Evolutionary conservation across 2,888 invertebrate species (phyloP), one percentile per base, ranked within the genome.

Genomic region (Aporophyla nigra): DNA sequence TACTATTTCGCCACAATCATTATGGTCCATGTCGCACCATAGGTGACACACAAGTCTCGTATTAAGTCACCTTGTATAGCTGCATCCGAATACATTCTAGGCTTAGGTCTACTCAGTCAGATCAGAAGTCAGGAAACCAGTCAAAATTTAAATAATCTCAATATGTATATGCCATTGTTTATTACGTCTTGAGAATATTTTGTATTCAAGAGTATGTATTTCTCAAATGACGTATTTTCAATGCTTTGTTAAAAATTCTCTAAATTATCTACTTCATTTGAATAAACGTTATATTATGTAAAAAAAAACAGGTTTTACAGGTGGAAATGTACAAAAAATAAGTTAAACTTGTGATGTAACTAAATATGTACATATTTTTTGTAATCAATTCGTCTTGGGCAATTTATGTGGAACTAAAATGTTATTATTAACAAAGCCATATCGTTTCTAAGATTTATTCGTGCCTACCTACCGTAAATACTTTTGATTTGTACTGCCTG

Each of bases 231-330:
- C 58, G 63, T 66, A 51, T 56, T 0, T 51, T 46, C 21, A 68
- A 80, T 19, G 53, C 54, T 54, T 75, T 69, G 63, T 59, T 68
- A 51, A 59, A 68, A 51, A 63, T 63, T 76, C 56, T 27, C 58
- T 67, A n/a, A 61, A 67, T 27, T 33, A 56, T 59, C 46, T 51
- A 67, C 74, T 67, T 78, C n/a, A 79, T 80, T 80, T 68, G 19
- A 71, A 80, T 82, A 77, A 67, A 82, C 67, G 77, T n/a, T 71
- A 82, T 59, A 21, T 46, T 63, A n/a, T 27, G n/a, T 56, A 24
- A 58, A 72, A 79, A 73, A 82, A 59, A 74, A 75, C 62, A 1
- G 53, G 58, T 65, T 76, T 62, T 62, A 61, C 21, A 67, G 49
- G 19, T 54, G 10, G 2, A 9, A n/a, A n/a, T n/a, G n/a, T 16